These are phyloP conservation scores for Sipha flava DNA, from an alignment of 1,140 invertebrate species.

Conservation along the genomic window DNA sequence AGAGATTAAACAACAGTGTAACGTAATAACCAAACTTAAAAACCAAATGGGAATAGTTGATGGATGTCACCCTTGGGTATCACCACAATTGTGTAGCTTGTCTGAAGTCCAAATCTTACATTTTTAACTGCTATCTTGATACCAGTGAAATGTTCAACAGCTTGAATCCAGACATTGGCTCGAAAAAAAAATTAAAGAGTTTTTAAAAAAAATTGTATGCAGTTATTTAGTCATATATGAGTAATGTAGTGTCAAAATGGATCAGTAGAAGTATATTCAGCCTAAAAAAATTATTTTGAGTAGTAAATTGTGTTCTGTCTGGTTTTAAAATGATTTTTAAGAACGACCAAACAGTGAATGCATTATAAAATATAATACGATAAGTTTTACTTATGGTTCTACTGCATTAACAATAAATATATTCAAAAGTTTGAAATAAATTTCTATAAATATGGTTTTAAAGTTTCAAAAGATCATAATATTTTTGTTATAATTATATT, in stretches of 20 bases:
- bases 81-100: not conserved
- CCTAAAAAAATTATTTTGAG: not conserved
- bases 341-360: not conserved
- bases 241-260: not conserved
- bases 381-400: not conserved
- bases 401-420: not conserved
- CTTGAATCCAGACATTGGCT: no score
- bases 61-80: not conserved
- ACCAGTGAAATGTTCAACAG: no score
- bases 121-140: not conserved
- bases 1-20: not conserved
- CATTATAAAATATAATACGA: not conserved
- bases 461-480: not conserved
- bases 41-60: constrained; percentile 3
- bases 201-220: no score
- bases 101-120: not conserved
- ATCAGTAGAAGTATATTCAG: not conserved
- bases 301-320: not conserved
- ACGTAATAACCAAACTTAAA: not conserved
- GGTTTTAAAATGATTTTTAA: constrained; percentile 2
- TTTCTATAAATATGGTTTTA: not conserved
- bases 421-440: not conserved
- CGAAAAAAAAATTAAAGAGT: no score
- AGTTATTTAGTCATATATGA: no score
- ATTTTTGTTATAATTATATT: not conserved